Conservation (phyloP, 2,113 vertebrate genomes). For the Nibea coibor region DNA sequence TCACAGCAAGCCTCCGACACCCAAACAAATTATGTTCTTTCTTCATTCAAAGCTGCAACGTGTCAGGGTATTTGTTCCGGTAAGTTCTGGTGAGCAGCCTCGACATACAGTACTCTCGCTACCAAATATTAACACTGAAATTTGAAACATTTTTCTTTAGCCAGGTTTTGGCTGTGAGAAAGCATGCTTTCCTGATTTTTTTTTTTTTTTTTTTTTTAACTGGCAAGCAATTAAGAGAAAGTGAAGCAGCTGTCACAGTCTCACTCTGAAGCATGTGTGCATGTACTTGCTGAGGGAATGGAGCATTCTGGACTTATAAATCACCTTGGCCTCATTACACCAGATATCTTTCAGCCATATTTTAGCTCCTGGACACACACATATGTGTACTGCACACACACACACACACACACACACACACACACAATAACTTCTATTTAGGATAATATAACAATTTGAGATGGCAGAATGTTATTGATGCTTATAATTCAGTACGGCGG, state of each 20-base stretch:
- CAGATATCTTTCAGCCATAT: conserved; percentile 54
- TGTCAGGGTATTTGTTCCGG: background rate
- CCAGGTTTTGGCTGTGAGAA: conserved; percentile 5
- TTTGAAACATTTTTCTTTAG: conserved; percentile 23
- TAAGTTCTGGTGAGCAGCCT: background rate
- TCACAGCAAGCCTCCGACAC: background rate
- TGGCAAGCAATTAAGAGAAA: conserved; percentile 34
- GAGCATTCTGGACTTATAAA: conserved; percentile 59
- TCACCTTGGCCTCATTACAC: conserved; percentile 74
- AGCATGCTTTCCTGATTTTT: conserved; percentile 18
- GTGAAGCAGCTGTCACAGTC: conserved; percentile 51
- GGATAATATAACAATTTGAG: background rate
- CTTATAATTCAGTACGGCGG: background rate
- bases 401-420: background rate
- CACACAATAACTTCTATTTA: background rate
- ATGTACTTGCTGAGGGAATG: conserved; percentile 24
- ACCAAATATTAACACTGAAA: conserved; percentile 29
- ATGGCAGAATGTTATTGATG: background rate
- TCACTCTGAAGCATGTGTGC: conserved; percentile 26
- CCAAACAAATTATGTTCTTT: background rate
- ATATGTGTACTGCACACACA: background rate
- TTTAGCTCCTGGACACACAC: conserved; percentile 15
- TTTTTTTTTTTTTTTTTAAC: conserved; percentile 33
- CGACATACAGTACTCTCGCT: background rate
- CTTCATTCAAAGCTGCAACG: background rate